A percentile compares a stretch with the other conserved stretches of the same genome.
Evolutionary conservation across 2,113 vertebrate genomes (phyloP).

Genomic region (Gobio gobio): DNA sequence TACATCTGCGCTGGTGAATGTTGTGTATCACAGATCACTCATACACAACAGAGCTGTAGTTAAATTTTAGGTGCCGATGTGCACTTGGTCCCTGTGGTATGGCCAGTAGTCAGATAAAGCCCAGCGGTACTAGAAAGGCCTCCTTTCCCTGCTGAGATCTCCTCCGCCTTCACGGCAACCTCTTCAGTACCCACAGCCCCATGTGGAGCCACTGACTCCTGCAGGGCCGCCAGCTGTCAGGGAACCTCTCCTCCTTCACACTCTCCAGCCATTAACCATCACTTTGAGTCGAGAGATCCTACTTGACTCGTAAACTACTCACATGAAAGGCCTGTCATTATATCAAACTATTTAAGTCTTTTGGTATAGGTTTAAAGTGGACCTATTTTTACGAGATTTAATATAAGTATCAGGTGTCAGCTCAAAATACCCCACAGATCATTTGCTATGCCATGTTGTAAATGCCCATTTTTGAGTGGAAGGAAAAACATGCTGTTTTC

Average conservation of each 20-base stretch:
- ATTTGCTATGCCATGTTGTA: too few relatives aligned
- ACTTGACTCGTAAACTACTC: conserved; percentile 23
- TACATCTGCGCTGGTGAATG: background rate
- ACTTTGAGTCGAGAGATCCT: conserved; percentile 48
- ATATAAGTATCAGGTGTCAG: too few relatives aligned
- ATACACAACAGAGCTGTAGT: background rate
- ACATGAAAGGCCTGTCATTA: background rate
- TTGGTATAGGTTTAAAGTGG: background rate
- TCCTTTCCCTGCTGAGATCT: conserved; percentile 44
- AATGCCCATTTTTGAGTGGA: too few relatives aligned
- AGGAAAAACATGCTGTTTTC: too few relatives aligned
- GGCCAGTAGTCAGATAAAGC: conserved; percentile 15
- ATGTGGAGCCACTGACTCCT: conserved; percentile 56
- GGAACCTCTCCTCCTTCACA: conserved; percentile 49
- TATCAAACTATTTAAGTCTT: background rate
- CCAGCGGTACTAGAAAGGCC: conserved; percentile 39
- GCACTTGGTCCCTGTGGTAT: background rate
- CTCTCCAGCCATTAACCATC: conserved; percentile 57
- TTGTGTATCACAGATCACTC: background rate
- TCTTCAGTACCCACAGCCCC: conserved; percentile 48
- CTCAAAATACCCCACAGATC: too few relatives aligned
- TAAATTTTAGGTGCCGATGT: conserved; percentile 6
- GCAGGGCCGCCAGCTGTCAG: conserved; percentile 64
- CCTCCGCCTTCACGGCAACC: conserved; percentile 36
- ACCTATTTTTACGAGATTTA: too few relatives aligned